phyloP scores from a whole-genome alignment of 2,113 vertebrate species.

The Dissostichus mawsoni region DNA sequence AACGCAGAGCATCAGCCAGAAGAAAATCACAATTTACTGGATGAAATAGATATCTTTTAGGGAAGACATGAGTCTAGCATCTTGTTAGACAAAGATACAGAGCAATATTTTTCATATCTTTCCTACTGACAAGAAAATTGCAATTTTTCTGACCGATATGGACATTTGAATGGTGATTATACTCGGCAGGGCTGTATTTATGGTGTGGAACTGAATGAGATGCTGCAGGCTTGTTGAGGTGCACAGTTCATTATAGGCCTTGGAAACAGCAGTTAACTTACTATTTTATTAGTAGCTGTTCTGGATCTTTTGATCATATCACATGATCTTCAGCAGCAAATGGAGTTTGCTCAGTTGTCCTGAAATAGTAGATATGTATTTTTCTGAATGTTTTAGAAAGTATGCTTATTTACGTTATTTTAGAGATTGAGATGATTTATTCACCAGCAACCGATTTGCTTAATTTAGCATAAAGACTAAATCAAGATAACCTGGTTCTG shows the following conservation, averaged over 20 bases:
- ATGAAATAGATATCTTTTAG: background rate
- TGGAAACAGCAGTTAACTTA: background rate
- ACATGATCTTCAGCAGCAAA: background rate
- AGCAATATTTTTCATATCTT: background rate
- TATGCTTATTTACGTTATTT: background rate
- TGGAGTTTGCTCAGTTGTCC: background rate
- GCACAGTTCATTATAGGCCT: background rate
- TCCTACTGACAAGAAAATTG: background rate
- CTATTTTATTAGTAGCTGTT: background rate
- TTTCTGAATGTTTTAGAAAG: background rate
- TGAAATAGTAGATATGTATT: background rate
- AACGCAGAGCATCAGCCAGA: constrained; percentile 17
- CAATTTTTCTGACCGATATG: background rate
- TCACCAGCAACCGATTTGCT: background rate
- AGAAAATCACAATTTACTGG: constrained; percentile 28
- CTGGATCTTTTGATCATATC: background rate
- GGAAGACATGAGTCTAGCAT: constrained; percentile 4
- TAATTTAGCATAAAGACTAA: background rate
- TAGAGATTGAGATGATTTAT: background rate
- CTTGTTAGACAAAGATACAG: background rate
- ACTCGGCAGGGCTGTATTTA: background rate
- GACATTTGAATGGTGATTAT: background rate
- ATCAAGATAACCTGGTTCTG: background rate
- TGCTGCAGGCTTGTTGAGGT: background rate
- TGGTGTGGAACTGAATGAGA: background rate